Base-by-base conservation (phyloP, 2,797 vertebrate species). In the Coracias cyanogaster region DNA sequence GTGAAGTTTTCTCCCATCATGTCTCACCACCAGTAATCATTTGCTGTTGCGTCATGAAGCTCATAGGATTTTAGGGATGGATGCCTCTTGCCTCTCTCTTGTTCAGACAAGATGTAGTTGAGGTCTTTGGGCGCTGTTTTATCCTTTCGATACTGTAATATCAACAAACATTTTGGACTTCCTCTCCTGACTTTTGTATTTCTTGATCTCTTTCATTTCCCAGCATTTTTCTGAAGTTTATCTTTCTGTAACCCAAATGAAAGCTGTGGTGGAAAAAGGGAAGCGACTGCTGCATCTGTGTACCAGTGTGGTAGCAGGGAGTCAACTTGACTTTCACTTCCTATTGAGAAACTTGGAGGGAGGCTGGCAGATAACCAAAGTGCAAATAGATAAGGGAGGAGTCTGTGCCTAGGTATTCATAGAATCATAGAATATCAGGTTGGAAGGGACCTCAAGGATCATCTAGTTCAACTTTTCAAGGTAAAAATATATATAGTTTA, bases 311-410 rank as follows among this genome's bases (percentile, higher is more conserved):
- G 65, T 77, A 66, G 74, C 52, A 83, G 58, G 54, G 90, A 49
- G 41, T 82, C 62, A 26, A 13, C 62, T 52, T 60, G 49, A 86
- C 76, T 96, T 96, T 97, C 94, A 86, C 76, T 96, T 97, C 94
- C 89, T 41, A 21, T 25, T 93, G 55, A 85, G 81, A 67, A 67
- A 43, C 4, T 25, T 74, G 76, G 46, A 54, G 54, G 70, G 62
- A 76, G 12, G 10, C 83, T 79, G 35, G 20, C 79, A 90, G 62
- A 80, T 51, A 85, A 9, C 51, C 65, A 64, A 15, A 41, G 3
- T 82, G 25, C 7, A 2, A n/a, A 39, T 35, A 74, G 28, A 6
- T 39, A 43, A 60, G 49, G 65, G 69, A 91, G 54, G 37, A 55
- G 58, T n/a, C 26, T 0, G 0, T 84, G 65, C 20, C 39, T 58